These are phyloP conservation scores for Phenganax subtilis DNA, from an alignment of 92 coral and sea anemone genomes.

Conservation along the genomic window DNA sequence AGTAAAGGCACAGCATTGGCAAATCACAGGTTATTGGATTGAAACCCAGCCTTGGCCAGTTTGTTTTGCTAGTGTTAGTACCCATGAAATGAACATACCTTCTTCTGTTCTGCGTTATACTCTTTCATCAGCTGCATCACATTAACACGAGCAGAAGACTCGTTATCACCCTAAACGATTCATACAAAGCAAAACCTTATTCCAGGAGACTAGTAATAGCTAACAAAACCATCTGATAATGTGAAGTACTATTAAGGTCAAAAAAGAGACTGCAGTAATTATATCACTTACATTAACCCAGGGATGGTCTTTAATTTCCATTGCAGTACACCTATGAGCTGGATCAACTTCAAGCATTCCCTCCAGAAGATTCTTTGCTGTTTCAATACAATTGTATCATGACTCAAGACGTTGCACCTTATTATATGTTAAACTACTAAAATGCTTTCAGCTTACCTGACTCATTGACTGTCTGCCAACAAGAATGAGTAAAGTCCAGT, in stretches of 20 bases:
- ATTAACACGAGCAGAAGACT: slow-evolving; percentile 86
- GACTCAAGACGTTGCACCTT: background rate
- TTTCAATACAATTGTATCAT: background rate
- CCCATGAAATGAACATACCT: slow-evolving; percentile 45
- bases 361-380: slow-evolving; percentile 89
- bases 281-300: slow-evolving; percentile 74
- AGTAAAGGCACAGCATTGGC: background rate
- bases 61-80: background rate
- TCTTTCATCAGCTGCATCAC: slow-evolving; percentile 88
- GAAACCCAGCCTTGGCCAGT: background rate
- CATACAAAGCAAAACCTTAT: background rate
- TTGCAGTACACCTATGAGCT: slow-evolving; percentile 89
- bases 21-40: too few relatives aligned
- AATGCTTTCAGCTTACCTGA: slow-evolving; percentile 55
- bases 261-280: too few relatives aligned
- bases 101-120: slow-evolving; percentile 78
- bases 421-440: background rate
- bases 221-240: background rate
- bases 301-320: slow-evolving; percentile 83
- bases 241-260: background rate
- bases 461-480: slow-evolving; percentile 90
- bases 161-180: slow-evolving; percentile 71
- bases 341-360: slow-evolving; percentile 99
- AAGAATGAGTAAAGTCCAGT: slow-evolving; percentile 84
- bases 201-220: too few relatives aligned